phyloP scores from a whole-genome alignment of 2,113 vertebrate species.

The Kryptolebias marmoratus region DNA sequence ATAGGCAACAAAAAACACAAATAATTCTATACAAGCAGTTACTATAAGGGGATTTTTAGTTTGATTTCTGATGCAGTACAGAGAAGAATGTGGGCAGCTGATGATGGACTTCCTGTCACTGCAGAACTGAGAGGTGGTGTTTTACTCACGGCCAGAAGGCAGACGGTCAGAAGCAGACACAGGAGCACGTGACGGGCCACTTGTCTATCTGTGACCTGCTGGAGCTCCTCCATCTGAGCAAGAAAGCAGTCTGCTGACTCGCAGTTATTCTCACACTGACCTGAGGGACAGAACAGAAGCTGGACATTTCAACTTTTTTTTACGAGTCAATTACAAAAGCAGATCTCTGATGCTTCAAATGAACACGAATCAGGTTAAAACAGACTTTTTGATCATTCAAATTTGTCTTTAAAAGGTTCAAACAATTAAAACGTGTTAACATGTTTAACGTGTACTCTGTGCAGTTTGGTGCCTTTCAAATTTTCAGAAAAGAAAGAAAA shows the following conservation, averaged over 20 bases:
- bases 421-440: too few species aligned
- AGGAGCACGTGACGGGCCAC: conserved; percentile 89
- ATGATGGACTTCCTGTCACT: too few species aligned
- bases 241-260: conserved; percentile 86
- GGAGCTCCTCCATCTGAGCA: conserved; percentile 85
- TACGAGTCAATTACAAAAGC: background rate
- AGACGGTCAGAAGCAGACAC: conserved; percentile 90
- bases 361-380: background rate
- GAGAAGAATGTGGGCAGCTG: too few species aligned
- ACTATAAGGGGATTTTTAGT: too few species aligned
- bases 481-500: background rate
- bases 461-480: background rate
- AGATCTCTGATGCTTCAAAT: background rate
- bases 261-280: conserved; percentile 84
- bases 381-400: too few species aligned
- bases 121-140: conserved; percentile 13
- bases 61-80: too few species aligned
- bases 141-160: conserved; percentile 90
- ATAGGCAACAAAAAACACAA: too few species aligned
- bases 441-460: too few species aligned
- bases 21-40: too few species aligned
- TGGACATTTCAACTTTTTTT: background rate
- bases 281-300: conserved; percentile 59
- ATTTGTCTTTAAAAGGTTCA: too few species aligned
- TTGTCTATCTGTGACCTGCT: conserved; percentile 85